These are phyloP conservation scores for Xanthorhoe designata DNA, from an alignment of 2,888 invertebrate genomes.

Conservation along the genomic window DNA sequence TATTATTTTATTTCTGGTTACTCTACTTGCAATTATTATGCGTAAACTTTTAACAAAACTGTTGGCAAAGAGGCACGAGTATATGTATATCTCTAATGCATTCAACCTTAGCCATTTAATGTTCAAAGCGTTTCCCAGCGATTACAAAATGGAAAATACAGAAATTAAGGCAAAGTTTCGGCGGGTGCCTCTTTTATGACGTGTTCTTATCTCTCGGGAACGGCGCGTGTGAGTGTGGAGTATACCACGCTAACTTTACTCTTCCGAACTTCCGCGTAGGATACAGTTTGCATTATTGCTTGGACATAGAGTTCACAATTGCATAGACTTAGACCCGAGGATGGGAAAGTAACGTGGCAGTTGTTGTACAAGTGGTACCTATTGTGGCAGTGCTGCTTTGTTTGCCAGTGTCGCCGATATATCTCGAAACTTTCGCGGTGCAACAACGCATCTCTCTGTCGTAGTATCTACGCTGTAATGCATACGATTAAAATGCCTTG, in stretches of 20 bases:
- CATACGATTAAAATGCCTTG: slow-evolving; percentile 46
- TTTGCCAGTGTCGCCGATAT: slow-evolving; percentile 80
- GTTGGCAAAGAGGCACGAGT: slow-evolving; percentile 35
- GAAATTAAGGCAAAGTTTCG: slow-evolving; percentile 78
- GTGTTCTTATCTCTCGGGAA: slow-evolving; percentile 77
- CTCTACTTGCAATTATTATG: slow-evolving; percentile 2
- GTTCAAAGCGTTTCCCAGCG: slow-evolving; percentile 58
- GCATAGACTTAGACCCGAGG: slow-evolving; percentile 34
- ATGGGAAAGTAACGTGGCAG: slow-evolving; percentile 54
- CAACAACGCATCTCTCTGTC: slow-evolving; percentile 62
- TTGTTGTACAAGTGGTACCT: slow-evolving; percentile 68
- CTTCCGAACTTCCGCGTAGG: slow-evolving; percentile 47
- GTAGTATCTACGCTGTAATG: slow-evolving; percentile 55
- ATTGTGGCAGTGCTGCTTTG: slow-evolving; percentile 76
- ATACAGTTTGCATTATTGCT: slow-evolving; percentile 50
- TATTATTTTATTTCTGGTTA: neutral
- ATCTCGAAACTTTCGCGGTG: slow-evolving; percentile 77
- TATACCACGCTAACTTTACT: slow-evolving; percentile 51
- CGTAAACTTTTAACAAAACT: slow-evolving; percentile 12
- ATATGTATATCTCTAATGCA: slow-evolving; percentile 41
- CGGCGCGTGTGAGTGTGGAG: slow-evolving; percentile 63
- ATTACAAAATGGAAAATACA: slow-evolving; percentile 70
- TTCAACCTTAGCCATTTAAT: slow-evolving; percentile 59
- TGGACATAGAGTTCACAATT: slow-evolving; percentile 54
- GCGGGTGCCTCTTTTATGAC: slow-evolving; percentile 77